Evolutionary conservation across 2,113 vertebrate genomes (phyloP), one percentile per base, ranked within the genome.

Genomic region (Clarias batrachus): DNA sequence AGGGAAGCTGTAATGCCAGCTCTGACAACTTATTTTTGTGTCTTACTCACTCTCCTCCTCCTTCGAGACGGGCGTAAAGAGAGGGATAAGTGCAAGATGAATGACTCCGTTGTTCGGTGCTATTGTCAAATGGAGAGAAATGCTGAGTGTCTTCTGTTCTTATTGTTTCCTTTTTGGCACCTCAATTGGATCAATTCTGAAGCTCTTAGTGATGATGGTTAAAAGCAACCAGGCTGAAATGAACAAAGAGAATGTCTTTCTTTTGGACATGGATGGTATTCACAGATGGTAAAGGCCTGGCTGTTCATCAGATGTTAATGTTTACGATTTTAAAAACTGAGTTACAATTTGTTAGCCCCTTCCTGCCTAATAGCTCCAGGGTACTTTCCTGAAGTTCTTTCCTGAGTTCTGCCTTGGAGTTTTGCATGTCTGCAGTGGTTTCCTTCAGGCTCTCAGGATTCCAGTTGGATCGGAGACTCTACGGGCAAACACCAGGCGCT

Each of bases 1-100:
- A 91, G 91, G 70, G 89, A 93, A 93, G 93, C 93, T 93, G 88
- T 91, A 86, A 90, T 92, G 90, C 60, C 60, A 82, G 25, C 82
- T 89, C 82, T 89, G 92, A 92, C 91, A 90, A 85, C 86, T 86
- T 82, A 70, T 65, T 33, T 82, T 81, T 76, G 86, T 81, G 77
- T 76, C 59, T 30, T 41, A 23, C 81, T 71, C 23, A 23, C 62
- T 81, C 71, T 70, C 30, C 71, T 70, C 68, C 80, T 65, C 25
- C 57, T 79, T 27, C 3, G 68, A 78, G 83, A 83, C 48, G 27
- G n/a, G 21, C 48, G n/a, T 80, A 62, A 37, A 76, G 17, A 57
- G 70, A 54, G 78, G 77, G 84, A 63, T 54, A 74, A 81, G 48
- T 78, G 84, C 41, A 86, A 65, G n/a, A 71, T 86, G 73, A 86